Evolutionary conservation across 2,113 vertebrate genomes (phyloP), one percentile per base, ranked within the genome.

Genomic region (Pteronura brasiliensis): DNA sequence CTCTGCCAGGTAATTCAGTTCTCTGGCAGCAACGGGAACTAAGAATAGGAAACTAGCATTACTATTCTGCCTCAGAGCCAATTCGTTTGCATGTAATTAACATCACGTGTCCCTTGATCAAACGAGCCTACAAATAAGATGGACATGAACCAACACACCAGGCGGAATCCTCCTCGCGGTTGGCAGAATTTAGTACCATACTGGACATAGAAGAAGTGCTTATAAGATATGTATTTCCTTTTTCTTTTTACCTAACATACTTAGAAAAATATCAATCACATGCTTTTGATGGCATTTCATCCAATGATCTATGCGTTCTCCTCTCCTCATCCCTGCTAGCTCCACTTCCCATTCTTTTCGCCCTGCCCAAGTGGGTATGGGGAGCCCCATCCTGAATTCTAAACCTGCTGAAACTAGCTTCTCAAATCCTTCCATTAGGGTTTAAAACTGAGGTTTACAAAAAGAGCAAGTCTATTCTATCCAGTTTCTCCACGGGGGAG

Each of bases 21-120:
- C n/a, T 81, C 85, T 94, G 86, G 81, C 85, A 82, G 59, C 71
- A 49, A 57, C 6, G n/a, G 88, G 80, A 81, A 55, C 29, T 14
- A 36, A 88, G n/a, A 88, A n/a, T 61, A 81, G 71, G n/a, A 94
- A 90, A 27, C 39, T 17, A 88, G 44, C 44, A 23, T 83, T 21
- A 71, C 3, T 31, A 29, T 42, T 81, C 36, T 72, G 34, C 34
- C 7, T 92, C 7, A 2, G 20, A 44, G 94, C 55, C 79, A 87
- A 10, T 71, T 76, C 29, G 20, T 36, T 71, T 55, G 85, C 23
- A 72, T 42, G 23, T 72, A 84, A 94, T 61, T 36, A 65, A 36
- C 65, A 88, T 81, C 82, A 96, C 23, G 31, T 95, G 91, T 91
- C 59, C 39, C 86, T n/a, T 39, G 57, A 90, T 88, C 93, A 86